Base-by-base conservation (phyloP, 1,140 invertebrate species). In the Prorops nasuta region DNA sequence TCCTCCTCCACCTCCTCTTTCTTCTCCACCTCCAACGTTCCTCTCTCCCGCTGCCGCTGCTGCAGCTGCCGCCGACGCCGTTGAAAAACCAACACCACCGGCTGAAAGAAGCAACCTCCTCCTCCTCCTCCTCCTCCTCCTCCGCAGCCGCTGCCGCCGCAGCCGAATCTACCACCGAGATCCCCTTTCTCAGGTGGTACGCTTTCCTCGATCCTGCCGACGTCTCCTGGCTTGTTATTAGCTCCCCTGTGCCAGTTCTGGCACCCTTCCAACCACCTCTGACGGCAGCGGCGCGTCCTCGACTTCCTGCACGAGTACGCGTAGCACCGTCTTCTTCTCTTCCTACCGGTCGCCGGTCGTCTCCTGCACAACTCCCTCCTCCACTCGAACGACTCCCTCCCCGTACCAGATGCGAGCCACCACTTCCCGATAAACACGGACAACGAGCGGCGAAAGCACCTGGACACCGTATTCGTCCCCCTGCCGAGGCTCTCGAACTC, bases 401-500 rank as follows among this genome's bases (percentile, higher is more conserved):
- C n/a, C n/a, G n/a, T n/a, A n/a, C n/a, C n/a, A n/a, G n/a, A n/a
- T n/a, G n/a, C n/a, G n/a, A n/a, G n/a, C n/a, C n/a, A n/a, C n/a
- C n/a, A n/a, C 43, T 56, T n/a, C n/a, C n/a, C n/a, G n/a, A 48
- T n/a, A 44, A 49, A 44, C 38, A 52, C 38, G 50, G 50, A 28
- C 16, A 52, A 28, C 44, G 58, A 60, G 32, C 50, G 54, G 56
- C 48, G 58, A 58, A 58, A 60, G 40, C 48, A 59, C 51, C 51
- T 48, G 56, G 40, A 55, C 56, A 54, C 46, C 43, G 49, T 45
- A 44, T 44, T 53, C 56, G 52, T 68, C 63, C 64, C 67, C 70
- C 71, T 71, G 69, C 63, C 64, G 65, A 73, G 65, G 63, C 67
- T 73, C 66, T 58, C 66, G 56, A 69, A 64, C 69, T 74, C 66